These are phyloP conservation scores for Eulemur rufifrons DNA, from an alignment of 2,113 vertebrate genomes.

Conservation along the genomic window DNA sequence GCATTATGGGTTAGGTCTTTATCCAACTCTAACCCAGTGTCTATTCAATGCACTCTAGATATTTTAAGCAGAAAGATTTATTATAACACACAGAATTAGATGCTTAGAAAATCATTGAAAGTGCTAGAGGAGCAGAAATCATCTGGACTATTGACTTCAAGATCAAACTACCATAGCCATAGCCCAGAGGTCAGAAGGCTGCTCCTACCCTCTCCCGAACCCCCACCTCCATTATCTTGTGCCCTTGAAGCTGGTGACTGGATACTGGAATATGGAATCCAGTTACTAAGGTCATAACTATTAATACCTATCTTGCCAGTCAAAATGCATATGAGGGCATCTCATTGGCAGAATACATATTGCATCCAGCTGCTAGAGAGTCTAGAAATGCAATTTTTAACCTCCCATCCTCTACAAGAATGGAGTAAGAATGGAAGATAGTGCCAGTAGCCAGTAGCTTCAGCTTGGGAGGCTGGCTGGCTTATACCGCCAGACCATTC, in stretches of 20 bases:
- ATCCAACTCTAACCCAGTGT: not conserved
- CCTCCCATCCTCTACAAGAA: not conserved
- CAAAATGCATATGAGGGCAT: not conserved
- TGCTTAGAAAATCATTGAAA: not conserved
- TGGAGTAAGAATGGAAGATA: not conserved
- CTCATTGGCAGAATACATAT: not conserved
- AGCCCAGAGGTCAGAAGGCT: not conserved
- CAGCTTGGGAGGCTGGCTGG: not conserved
- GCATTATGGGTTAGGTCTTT: not conserved
- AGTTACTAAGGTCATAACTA: not conserved
- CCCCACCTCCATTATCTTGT: not conserved
- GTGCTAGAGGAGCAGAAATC: not conserved
- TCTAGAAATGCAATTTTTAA: not conserved
- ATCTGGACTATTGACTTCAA: not conserved
- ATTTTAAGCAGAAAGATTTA: constrained; percentile 9
- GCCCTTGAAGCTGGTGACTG: not conserved
- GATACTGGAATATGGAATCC: not conserved
- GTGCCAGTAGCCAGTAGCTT: not conserved
- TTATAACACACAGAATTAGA: not conserved
- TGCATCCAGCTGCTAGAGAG: not conserved
- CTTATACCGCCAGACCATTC: not conserved
- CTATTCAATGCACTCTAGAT: not conserved
- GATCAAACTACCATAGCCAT: not conserved
- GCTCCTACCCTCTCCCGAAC: rapidly evolving
- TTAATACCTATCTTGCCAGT: not conserved